Base-by-base conservation (phyloP, 2,113 vertebrate genomes). In the Scalopus aquaticus region DNA sequence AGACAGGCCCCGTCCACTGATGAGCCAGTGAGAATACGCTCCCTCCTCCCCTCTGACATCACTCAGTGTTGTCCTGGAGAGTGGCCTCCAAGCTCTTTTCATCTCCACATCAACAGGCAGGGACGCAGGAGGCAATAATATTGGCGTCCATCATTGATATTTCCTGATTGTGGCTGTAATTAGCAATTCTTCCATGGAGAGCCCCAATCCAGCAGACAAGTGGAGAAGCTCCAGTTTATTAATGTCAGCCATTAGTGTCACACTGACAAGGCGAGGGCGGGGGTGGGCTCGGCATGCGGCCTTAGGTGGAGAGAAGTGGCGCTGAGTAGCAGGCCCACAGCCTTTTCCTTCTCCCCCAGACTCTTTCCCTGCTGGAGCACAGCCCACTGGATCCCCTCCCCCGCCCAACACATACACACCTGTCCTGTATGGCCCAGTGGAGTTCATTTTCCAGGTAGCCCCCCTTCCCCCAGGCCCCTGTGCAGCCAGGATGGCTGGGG, bases 91-190 rank as follows among this genome's bases (percentile, higher is more conserved):
- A 78, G 92, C 92, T 92, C 97, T 95, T 97, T 97, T 97, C 94
- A 95, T 97, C 97, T 97, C 78, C 95, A 96, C 73, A 97, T 97
- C 97, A 97, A 96, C 95, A 97, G 97, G 96, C 96, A 97, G 95
- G 97, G 97, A 97, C 64, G 64, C 96, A 97, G 96, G 35, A 88
- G 96, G 96, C 97, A 95, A 95, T 97, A 96, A 97, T 96, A 97
- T 96, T 97, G 97, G 97, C 51, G 89, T 93, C 95, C 95, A 91
- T 97, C 97, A 96, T 89, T 96, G 97, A 96, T 98, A 97, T 95
- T 97, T 96, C 95, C 94, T 95, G 92, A 96, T 93, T 93, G 95
- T 90, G 12, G 95, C 96, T 96, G 96, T 98, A 98, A 97, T 98
- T 98, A 98, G 98, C 94, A 87, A 82, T 97, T 97, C 97, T 96